These are phyloP conservation scores for Paramisgurnus dabryanus DNA, from an alignment of 2,113 vertebrate species.

Conservation along the genomic window DNA sequence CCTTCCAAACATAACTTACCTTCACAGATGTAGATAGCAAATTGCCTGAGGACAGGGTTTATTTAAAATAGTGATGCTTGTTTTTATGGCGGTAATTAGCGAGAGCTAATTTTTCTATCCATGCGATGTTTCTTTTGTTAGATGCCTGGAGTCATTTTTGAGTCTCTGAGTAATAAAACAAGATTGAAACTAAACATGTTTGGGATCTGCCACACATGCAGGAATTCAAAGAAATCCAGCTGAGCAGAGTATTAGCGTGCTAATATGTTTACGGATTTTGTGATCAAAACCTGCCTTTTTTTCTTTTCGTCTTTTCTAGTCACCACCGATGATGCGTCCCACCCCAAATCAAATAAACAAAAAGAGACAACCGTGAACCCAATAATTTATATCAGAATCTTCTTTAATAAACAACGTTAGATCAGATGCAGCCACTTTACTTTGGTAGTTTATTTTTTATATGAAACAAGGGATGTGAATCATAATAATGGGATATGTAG, in stretches of 20 bases:
- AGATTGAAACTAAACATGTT: neutral
- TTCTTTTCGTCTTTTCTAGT: neutral
- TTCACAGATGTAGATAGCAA: neutral
- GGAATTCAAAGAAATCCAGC: neutral
- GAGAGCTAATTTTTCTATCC: no score
- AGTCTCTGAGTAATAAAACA: neutral
- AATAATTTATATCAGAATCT: neutral
- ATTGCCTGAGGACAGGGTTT: neutral
- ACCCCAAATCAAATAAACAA: neutral
- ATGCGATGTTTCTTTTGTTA: neutral
- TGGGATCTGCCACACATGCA: neutral
- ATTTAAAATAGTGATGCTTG: neutral
- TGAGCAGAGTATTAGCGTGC: neutral
- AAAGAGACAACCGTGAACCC: neutral
- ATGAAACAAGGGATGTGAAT: neutral
- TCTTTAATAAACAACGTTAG: neutral
- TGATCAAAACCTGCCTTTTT: neutral
- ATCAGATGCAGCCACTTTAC: neutral
- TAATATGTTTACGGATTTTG: neutral
- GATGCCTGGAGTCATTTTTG: neutral
- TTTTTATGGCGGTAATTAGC: no score
- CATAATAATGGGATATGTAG: neutral
- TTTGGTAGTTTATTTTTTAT: neutral
- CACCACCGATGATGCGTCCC: neutral
- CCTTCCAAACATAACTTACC: neutral